Conservation (phyloP, 1,140 invertebrate species). For the Drosophila arawakana region DNA sequence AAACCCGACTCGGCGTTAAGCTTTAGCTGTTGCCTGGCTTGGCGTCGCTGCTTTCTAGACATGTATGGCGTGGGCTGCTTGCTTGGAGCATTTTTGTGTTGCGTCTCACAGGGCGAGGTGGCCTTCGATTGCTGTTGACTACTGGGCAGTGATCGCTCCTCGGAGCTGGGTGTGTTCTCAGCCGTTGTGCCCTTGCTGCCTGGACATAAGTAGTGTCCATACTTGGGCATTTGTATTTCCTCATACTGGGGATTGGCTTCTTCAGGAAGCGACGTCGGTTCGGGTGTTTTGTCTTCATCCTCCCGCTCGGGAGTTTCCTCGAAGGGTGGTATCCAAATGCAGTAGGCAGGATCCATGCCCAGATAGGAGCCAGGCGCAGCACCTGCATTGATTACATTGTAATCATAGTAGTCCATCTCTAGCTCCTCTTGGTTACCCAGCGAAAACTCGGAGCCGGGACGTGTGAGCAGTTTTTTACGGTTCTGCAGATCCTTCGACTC, state of each 20-base stretch:
- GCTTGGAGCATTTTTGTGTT: conserved; percentile 34
- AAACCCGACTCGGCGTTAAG: conserved; percentile 33
- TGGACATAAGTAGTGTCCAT: conserved; percentile 85
- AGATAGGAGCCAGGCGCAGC: conserved; percentile 92
- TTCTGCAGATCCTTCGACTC: conserved; percentile 92
- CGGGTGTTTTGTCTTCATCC: conserved; percentile 76
- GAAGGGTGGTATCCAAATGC: conserved; percentile 94
- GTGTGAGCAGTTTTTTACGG: conserved; percentile 88
- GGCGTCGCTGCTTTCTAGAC: conserved; percentile 70
- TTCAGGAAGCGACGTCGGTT: conserved; percentile 67
- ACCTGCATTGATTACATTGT: conserved; percentile 91
- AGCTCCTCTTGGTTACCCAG: conserved; percentile 88
- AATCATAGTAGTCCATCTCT: conserved; percentile 95
- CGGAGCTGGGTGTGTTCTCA: conserved; percentile 74
- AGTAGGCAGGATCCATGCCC: conserved; percentile 94
- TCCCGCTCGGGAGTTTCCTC: conserved; percentile 85
- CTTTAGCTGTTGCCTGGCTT: conserved; percentile 64
- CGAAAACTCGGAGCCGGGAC: conserved; percentile 91
- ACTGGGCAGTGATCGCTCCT: conserved; percentile 59
- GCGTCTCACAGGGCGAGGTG: conserved; percentile 63
- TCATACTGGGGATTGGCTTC: conserved; percentile 82
- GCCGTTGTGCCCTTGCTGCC: conserved; percentile 84
- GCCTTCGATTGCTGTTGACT: conserved; percentile 69
- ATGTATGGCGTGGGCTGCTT: conserved; percentile 77
- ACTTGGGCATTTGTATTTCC: conserved; percentile 85